A percentile compares a stretch with the other conserved stretches of the same genome.
Conservation (phyloP, 2,888 invertebrate species). For the Clivina fossor region DNA sequence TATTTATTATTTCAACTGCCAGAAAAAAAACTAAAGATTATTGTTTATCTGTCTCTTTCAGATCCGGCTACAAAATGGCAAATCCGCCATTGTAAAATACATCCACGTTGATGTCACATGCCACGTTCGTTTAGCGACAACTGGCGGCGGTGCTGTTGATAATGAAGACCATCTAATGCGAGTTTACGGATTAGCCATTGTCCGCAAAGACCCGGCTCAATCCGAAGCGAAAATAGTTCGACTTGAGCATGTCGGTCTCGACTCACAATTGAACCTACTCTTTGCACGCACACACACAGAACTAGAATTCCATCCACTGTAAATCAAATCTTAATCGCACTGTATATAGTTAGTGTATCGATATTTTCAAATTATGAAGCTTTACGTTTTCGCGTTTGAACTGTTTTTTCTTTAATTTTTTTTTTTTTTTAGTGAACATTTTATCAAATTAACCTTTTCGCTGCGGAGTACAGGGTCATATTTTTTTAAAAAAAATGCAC, state of each 20-base stretch:
- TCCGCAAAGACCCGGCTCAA: conserved; percentile 62
- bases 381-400: no score
- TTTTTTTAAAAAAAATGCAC: no score
- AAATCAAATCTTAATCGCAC: no score
- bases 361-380: neutral
- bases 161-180: conserved; percentile 65
- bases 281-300: conserved; percentile 67
- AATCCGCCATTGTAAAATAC: conserved; percentile 62
- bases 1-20: neutral
- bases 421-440: no score
- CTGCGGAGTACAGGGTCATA: no score
- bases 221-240: conserved; percentile 59
- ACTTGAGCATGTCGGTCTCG: conserved; percentile 68
- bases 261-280: conserved; percentile 67
- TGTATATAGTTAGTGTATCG: no score
- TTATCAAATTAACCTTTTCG: no score
- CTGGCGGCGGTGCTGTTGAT: conserved; percentile 60
- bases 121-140: conserved; percentile 63
- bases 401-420: no score
- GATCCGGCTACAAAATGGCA: conserved; percentile 48
- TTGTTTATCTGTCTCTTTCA: conserved; percentile 39
- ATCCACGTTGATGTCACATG: conserved; percentile 70
- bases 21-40: neutral
- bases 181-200: conserved; percentile 67
- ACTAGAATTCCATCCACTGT: conserved; percentile 63